Base-by-base conservation (phyloP, 2,797 vertebrate genomes). In the Euphonia xanthogaster region DNA sequence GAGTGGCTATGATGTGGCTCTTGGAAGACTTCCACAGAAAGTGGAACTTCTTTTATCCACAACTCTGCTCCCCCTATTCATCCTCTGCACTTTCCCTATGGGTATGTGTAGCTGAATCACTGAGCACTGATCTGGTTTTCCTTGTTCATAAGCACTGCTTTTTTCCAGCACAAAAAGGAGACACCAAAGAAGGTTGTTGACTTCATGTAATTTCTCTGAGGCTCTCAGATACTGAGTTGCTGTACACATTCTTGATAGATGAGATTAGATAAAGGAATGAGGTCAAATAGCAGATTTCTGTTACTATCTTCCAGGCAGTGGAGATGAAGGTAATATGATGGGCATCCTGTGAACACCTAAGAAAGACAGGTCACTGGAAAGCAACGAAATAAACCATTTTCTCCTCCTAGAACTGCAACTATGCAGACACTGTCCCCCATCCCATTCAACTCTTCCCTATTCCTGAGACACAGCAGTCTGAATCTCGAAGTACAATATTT, bases 211-310 rank as follows among this genome's bases (percentile, higher is more conserved):
- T 95, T 93, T 94, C 91, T 94, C 88, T 71, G 79, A 95, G 90
- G 76, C 67, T n/a, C 82, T 94, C 80, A 92, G 88, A 86, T 85
- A 85, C 85, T 0, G 0, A 88, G 62, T 79, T 79, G 53, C 90
- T 86, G 76, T 54, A 67, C 63, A 79, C 81, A 72, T n/a, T 82
- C 95, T 79, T 68, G 96, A 86, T 90, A 94, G 93, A 92, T 88
- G 93, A 95, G 94, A 96, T 95, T 95, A 94, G 96, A 95, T 95
- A 96, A 91, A 92, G 83, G 42, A 86, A 84, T 61, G 85, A 96
- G 94, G 94, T 97, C 95, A 96, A 90, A 93, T 95, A 92, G 70
- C 95, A 84, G 90, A 94, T 94, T 95, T 96, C 95, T 94, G 88
- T 94, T 96, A 93, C 95, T 88, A 37, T 67, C 87, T 93, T 96